phyloP scores from a whole-genome alignment of 1,140 invertebrate genomes.

The Drosophila dunni region DNA sequence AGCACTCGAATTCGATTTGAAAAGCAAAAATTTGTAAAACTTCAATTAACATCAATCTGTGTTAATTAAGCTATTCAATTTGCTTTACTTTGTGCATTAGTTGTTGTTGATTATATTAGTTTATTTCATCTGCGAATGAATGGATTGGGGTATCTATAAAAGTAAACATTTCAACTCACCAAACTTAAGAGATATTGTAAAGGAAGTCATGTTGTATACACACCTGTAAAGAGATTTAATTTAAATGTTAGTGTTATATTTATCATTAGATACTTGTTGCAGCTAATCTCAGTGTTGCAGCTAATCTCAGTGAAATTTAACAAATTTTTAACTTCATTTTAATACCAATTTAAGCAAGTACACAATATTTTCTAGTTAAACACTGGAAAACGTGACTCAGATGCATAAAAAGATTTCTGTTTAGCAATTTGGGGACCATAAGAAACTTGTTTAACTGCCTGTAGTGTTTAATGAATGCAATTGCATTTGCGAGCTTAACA shows the following conservation, averaged over 20 bases:
- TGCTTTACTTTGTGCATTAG: background rate
- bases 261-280: too few species aligned
- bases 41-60: slow-evolving; percentile 25
- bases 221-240: too few species aligned
- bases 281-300: too few species aligned
- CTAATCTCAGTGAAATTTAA: too few species aligned
- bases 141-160: background rate
- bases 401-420: background rate
- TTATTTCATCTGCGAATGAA: background rate
- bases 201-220: too few species aligned
- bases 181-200: background rate
- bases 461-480: slow-evolving; percentile 34
- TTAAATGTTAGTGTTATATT: too few species aligned
- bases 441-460: slow-evolving; percentile 11
- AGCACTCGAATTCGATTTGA: background rate
- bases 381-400: background rate
- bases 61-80: slow-evolving; percentile 15
- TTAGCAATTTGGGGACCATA: background rate
- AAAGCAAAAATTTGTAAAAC: slow-evolving; percentile 12
- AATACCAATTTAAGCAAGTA: too few species aligned
- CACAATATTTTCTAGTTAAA: too few species aligned
- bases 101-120: background rate
- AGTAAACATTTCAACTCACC: background rate
- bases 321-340: too few species aligned
- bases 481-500: slow-evolving; percentile 40